A percentile compares a stretch with the other conserved stretches of the same genome.
Conservation (phyloP, 2,113 vertebrate species). For the Oreocharis arfaki region DNA sequence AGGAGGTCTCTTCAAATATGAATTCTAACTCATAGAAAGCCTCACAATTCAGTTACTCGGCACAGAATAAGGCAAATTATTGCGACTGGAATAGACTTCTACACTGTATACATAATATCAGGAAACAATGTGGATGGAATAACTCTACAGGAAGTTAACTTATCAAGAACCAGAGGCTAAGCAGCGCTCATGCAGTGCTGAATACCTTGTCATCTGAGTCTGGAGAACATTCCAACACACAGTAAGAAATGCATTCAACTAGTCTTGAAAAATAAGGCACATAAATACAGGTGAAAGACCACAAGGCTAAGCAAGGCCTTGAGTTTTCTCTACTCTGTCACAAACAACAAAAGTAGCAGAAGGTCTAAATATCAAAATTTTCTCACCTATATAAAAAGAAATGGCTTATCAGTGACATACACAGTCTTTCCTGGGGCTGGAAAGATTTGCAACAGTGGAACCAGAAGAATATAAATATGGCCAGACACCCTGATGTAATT, state of each 20-base stretch:
- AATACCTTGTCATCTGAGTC: neutral
- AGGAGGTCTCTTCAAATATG: no score
- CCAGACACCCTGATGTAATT: neutral
- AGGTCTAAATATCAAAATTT: neutral
- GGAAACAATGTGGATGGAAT: neutral
- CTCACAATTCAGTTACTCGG: neutral
- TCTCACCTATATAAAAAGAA: neutral
- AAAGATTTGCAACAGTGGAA: neutral
- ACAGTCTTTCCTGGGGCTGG: neutral
- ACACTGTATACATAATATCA: neutral
- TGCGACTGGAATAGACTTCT: neutral
- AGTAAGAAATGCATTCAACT: neutral
- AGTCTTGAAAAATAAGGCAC: neutral
- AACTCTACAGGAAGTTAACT: neutral
- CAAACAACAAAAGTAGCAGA: neutral
- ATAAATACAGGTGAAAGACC: accelerated
- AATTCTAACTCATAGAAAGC: neutral
- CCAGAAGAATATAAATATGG: neutral
- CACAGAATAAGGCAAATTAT: neutral
- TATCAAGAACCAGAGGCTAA: neutral
- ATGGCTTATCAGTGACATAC: neutral
- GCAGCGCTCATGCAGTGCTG: neutral
- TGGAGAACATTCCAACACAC: neutral
- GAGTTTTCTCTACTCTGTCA: neutral
- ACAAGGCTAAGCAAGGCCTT: neutral